Conservation (phyloP, 1,140 invertebrate genomes). For the Pseudomyrmex pallidus region DNA sequence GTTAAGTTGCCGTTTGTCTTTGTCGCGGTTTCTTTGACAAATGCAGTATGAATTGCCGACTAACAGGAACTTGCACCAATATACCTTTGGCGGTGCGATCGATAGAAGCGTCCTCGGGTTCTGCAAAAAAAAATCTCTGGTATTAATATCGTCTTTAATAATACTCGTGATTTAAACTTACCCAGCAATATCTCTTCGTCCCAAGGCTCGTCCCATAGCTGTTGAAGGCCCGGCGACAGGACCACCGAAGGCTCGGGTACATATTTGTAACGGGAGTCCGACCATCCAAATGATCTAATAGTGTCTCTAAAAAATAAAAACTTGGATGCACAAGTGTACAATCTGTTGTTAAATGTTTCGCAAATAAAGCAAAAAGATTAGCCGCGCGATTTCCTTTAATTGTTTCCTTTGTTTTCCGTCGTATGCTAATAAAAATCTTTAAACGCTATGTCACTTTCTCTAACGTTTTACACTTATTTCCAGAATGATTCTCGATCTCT, state of each 20-base stretch:
- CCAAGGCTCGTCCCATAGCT: background rate
- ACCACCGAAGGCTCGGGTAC: slow-evolving; percentile 26
- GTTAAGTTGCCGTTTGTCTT: background rate
- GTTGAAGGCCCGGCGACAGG: background rate
- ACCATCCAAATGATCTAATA: slow-evolving; percentile 49
- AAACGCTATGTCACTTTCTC: too few species aligned
- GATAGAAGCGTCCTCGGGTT: background rate
- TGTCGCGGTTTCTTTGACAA: slow-evolving; percentile 16
- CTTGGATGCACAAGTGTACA: background rate
- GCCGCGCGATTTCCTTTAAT: background rate
- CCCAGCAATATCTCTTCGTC: background rate
- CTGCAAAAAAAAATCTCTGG: slow-evolving; percentile 32
- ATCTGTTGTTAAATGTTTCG: background rate
- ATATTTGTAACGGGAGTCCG: slow-evolving; percentile 14
- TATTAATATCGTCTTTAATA: slow-evolving; percentile 1
- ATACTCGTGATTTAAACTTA: background rate
- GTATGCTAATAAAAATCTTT: background rate
- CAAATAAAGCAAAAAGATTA: slow-evolving; percentile 2
- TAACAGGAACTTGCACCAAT: slow-evolving; percentile 43
- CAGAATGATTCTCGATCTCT: too few species aligned
- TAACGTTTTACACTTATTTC: too few species aligned
- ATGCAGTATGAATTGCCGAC: slow-evolving; percentile 38
- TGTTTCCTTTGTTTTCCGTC: background rate
- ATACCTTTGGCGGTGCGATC: slow-evolving; percentile 23
- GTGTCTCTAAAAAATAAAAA: slow-evolving; percentile 46